Percentiles rank a stretch among this genome's conserved stretches.
phyloP scores from a whole-genome alignment of 2,797 vertebrate species.

The Cercopithecus mitis region DNA sequence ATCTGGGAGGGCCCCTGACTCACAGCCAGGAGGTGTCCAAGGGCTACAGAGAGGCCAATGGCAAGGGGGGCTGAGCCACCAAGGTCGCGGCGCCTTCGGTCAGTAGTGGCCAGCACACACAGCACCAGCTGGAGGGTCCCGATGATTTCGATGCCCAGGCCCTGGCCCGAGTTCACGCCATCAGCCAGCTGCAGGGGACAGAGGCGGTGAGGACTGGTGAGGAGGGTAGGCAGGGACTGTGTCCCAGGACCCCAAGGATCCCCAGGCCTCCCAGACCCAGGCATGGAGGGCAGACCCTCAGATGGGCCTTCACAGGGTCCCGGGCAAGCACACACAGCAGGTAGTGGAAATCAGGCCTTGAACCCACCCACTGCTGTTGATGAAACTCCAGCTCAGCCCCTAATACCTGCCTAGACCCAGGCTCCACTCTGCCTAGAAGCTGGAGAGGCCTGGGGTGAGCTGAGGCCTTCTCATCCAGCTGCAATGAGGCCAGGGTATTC shows the following conservation, averaged over 20 bases:
- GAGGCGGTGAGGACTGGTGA: fast-evolving
- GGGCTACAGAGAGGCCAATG: constrained; percentile 95
- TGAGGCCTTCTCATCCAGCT: neutral
- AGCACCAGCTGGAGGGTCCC: constrained; percentile 97
- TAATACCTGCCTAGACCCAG: neutral
- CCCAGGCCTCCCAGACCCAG: no score
- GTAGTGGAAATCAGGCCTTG: neutral
- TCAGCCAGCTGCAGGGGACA: constrained; percentile 79
- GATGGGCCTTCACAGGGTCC: neutral
- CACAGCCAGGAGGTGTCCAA: constrained; percentile 96
- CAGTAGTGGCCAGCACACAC: constrained; percentile 96
- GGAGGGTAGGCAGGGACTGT: neutral
- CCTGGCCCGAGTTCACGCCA: constrained; percentile 90
- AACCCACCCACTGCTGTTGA: neutral
- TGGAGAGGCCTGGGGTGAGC: neutral
- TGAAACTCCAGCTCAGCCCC: neutral
- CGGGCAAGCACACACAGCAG: neutral
- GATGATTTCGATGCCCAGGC: constrained; percentile 94
- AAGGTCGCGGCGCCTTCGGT: constrained; percentile 93
- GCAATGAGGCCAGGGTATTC: neutral
- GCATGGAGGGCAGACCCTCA: neutral
- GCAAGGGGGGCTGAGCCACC: constrained; percentile 94
- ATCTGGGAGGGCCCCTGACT: constrained; percentile 74
- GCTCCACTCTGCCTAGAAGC: neutral
- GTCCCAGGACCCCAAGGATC: neutral